phyloP scores from a whole-genome alignment of 2,113 vertebrate genomes.

The Grammomys surdaster region DNA sequence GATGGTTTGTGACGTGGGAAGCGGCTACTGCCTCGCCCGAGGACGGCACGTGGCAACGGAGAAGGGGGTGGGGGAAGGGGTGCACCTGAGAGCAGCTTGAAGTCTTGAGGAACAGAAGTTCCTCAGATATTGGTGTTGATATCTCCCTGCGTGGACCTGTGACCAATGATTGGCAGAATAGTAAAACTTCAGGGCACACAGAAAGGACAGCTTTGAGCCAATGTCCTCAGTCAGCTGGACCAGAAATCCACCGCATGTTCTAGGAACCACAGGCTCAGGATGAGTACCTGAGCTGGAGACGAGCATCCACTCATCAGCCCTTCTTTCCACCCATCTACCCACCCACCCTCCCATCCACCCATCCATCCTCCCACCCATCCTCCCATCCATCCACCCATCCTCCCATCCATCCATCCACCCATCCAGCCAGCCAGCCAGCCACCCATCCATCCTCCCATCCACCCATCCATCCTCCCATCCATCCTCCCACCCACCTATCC shows the following conservation, averaged over 20 bases:
- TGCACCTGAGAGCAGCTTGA: background rate
- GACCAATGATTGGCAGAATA: background rate
- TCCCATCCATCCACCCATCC: background rate
- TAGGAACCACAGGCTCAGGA: background rate
- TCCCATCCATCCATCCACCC: background rate
- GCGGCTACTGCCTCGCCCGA: accelerated
- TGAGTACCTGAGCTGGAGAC: background rate
- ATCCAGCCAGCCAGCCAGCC: accelerated
- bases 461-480: background rate
- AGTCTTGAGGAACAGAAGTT: background rate
- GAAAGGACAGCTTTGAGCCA: background rate
- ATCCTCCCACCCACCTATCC: background rate
- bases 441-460: background rate
- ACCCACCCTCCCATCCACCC: background rate
- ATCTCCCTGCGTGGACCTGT: background rate
- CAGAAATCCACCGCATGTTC: background rate
- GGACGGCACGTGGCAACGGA: accelerated
- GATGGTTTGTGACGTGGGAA: accelerated
- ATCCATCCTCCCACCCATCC: background rate
- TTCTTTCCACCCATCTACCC: background rate
- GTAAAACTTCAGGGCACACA: background rate
- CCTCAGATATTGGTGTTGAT: background rate
- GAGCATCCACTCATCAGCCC: too few relatives aligned
- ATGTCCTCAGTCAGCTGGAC: too few relatives aligned
- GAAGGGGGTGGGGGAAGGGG: accelerated